Percentiles rank a stretch among this genome's conserved stretches.
Conservation (phyloP, 2,888 invertebrate species). For the Thecophora atra region DNA sequence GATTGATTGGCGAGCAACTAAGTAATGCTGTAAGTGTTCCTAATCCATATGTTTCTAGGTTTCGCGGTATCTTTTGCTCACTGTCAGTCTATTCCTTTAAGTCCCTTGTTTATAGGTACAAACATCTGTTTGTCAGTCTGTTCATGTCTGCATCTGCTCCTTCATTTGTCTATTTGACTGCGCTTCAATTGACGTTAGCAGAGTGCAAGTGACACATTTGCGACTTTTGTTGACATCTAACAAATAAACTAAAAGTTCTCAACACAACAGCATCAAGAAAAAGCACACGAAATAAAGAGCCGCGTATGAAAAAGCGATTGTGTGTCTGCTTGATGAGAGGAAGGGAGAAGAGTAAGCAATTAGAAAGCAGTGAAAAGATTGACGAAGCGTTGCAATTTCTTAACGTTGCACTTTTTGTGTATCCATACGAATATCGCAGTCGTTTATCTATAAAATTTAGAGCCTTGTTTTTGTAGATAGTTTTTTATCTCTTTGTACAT, state of each 20-base stretch:
- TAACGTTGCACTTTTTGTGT: background rate
- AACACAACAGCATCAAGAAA: conserved; percentile 8
- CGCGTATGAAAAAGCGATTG: no score
- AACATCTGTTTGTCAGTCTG: background rate
- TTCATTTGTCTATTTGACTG: background rate
- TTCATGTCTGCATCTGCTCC: background rate
- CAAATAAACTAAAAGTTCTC: conserved; percentile 18
- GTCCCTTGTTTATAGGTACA: no score
- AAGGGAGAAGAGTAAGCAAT: background rate
- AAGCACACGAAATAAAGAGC: background rate
- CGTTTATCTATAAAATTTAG: background rate
- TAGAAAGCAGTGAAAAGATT: no score
- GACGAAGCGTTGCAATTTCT: background rate
- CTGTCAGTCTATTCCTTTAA: background rate
- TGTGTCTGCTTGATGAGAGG: no score
- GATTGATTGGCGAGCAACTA: background rate
- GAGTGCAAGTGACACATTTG: conserved; percentile 30
- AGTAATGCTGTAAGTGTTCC: background rate
- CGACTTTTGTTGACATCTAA: conserved; percentile 9
- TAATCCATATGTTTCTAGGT: background rate
- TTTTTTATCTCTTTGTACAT: background rate
- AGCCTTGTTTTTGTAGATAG: background rate
- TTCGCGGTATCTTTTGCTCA: background rate
- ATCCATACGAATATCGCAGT: background rate
- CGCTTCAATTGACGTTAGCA: conserved; percentile 17